phyloP scores from a whole-genome alignment of 2,113 vertebrate genomes.

The Protomyctophum bolini region DNA sequence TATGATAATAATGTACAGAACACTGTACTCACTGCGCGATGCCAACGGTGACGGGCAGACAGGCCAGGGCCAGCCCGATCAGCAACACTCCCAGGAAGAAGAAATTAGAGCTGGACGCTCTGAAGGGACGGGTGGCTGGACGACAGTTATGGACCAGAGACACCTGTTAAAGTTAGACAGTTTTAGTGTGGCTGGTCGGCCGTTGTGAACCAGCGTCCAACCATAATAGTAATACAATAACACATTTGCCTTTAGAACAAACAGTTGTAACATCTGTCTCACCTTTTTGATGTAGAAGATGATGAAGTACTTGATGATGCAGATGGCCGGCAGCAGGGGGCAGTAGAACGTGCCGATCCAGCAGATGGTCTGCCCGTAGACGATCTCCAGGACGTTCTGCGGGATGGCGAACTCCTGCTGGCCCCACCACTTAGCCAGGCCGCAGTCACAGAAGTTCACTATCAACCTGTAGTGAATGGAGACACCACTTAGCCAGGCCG shows the following conservation, averaged over 20 bases:
- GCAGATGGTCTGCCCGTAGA: constrained; percentile 97
- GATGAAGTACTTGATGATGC: constrained; percentile 91
- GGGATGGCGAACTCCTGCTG: constrained; percentile 91
- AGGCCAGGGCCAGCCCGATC: constrained; percentile 88
- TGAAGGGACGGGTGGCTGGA: constrained; percentile 85
- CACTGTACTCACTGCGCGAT: constrained; percentile 84
- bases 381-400: constrained; percentile 90
- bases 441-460: constrained; percentile 83
- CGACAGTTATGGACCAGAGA: constrained; percentile 86
- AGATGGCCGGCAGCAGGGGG: constrained; percentile 91
- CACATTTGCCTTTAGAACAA: no score
- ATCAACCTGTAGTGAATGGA: constrained; percentile 73
- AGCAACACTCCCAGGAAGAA: constrained; percentile 91
- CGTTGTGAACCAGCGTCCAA: no score
- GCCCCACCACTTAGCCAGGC: constrained; percentile 83
- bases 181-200: no score
- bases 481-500: no score
- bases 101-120: constrained; percentile 93
- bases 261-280: background rate
- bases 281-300: constrained; percentile 98
- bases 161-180: constrained; percentile 67
- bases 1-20: no score
- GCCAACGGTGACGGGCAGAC: constrained; percentile 85
- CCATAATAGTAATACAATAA: no score
- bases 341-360: constrained; percentile 97